phyloP scores from a whole-genome alignment of 2,113 vertebrate species.

The Rhadina sibilatrix region DNA sequence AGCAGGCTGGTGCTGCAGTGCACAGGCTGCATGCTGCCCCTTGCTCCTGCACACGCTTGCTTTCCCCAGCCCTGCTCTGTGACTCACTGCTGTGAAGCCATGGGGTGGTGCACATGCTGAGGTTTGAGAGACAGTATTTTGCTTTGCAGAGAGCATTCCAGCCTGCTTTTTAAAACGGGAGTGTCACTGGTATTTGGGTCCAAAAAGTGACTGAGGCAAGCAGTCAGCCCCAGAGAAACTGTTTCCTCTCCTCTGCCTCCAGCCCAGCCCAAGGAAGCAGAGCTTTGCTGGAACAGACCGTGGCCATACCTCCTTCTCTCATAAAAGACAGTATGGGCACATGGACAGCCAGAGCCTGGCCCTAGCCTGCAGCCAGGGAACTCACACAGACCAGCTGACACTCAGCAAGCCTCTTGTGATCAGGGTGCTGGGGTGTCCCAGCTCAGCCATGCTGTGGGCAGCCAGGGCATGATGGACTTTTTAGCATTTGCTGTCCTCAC shows the following conservation, averaged over 20 bases:
- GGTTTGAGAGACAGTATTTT: not conserved
- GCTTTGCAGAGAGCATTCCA: not conserved
- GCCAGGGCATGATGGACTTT: not conserved
- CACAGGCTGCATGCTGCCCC: not conserved
- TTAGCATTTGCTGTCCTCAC: not conserved
- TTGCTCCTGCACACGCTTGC: fast-evolving
- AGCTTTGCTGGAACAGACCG: not conserved
- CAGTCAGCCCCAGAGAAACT: not conserved
- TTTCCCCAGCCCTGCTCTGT: not conserved
- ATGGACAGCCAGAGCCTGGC: not conserved
- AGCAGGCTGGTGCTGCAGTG: fast-evolving
- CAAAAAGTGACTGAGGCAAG: not conserved
- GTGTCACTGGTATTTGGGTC: not conserved
- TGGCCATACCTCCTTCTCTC: not conserved
- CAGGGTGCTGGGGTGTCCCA: not conserved
- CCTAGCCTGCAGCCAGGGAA: not conserved
- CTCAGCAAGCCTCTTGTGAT: not conserved
- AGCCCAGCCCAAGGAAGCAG: not conserved
- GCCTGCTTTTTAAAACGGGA: not conserved
- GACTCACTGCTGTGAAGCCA: not conserved
- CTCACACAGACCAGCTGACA: fast-evolving
- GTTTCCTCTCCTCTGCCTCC: not conserved
- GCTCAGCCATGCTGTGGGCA: not conserved
- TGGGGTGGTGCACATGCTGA: fast-evolving
- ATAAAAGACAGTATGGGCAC: not conserved